These are phyloP conservation scores for Invenusta paracnida DNA, from an alignment of 2,888 invertebrate genomes.

Conservation along the genomic window DNA sequence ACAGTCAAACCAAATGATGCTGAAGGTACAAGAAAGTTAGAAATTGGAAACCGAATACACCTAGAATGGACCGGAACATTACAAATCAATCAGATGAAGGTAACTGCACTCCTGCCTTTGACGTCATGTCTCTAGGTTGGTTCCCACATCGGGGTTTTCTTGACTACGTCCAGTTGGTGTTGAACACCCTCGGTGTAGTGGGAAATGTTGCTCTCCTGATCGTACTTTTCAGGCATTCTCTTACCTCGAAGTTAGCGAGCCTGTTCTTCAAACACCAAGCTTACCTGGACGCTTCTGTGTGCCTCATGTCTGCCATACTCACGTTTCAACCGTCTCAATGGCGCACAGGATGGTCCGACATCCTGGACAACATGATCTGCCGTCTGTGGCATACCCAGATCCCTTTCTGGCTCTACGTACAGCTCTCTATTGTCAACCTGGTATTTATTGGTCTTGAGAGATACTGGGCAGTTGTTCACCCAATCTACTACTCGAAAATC, in stretches of 20 bases:
- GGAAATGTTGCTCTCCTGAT: slow-evolving; percentile 31
- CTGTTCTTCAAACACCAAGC: slow-evolving; percentile 25
- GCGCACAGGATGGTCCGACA: background rate
- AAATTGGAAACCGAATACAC: too few relatives aligned
- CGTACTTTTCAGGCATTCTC: background rate
- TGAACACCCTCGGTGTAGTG: slow-evolving; percentile 17
- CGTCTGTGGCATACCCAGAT: slow-evolving; percentile 37
- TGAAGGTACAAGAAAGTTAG: too few relatives aligned
- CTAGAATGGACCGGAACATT: too few relatives aligned
- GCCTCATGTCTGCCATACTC: slow-evolving; percentile 30
- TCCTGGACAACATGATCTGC: background rate
- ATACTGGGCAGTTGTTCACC: slow-evolving; percentile 37
- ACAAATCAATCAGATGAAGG: too few relatives aligned
- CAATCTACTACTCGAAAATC: slow-evolving; percentile 3
- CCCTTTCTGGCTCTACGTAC: slow-evolving; percentile 30
- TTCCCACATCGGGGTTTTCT: background rate
- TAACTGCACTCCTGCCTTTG: too few relatives aligned
- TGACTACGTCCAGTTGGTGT: background rate
- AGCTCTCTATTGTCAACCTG: slow-evolving; percentile 33
- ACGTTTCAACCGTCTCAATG: slow-evolving; percentile 6
- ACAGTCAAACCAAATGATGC: too few relatives aligned
- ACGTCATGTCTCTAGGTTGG: slow-evolving; percentile 11
- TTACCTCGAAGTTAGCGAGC: background rate
- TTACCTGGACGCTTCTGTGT: slow-evolving; percentile 1
- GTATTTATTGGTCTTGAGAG: slow-evolving; percentile 38